A percentile compares a stretch with the other conserved stretches of the same genome.
Conservation (phyloP, 2,888 invertebrate species). For the Bedellia somnulentella region DNA sequence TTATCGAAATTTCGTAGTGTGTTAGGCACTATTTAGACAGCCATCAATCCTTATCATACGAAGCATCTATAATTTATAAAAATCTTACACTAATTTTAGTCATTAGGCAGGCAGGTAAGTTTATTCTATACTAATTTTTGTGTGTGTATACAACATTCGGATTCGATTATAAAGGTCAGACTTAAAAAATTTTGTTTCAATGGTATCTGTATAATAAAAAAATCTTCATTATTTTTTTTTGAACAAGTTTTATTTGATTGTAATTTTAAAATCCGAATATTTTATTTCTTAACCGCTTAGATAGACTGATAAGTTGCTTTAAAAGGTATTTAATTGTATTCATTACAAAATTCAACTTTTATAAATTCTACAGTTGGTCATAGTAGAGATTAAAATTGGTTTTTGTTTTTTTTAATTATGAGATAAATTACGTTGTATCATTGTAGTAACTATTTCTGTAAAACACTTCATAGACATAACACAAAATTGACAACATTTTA, state of each 20-base stretch:
- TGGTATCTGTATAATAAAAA: no score
- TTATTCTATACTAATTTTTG: constrained; percentile 32
- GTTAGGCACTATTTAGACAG: constrained; percentile 63
- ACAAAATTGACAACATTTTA: no score
- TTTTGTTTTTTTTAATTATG: no score
- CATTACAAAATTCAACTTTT: no score
- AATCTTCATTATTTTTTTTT: no score
- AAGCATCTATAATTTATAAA: constrained; percentile 45
- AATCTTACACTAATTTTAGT: constrained; percentile 48
- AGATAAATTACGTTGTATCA: no score
- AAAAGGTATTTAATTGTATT: no score
- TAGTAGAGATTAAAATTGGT: no score
- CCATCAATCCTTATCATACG: constrained; percentile 60
- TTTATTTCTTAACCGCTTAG: background rate
- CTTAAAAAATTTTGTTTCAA: constrained; percentile 2
- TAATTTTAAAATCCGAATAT: background rate
- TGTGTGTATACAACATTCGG: constrained; percentile 26
- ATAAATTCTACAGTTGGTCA: no score
- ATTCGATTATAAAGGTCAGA: constrained; percentile 3
- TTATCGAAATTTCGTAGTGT: constrained; percentile 59
- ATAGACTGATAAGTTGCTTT: background rate
- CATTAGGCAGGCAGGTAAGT: constrained; percentile 58
- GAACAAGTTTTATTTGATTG: no score
- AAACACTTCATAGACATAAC: no score
- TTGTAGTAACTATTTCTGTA: no score